Evolutionary conservation across 1,140 invertebrate species (phyloP), one percentile per base, ranked within the genome.

Genomic region (Diachasmimorpha longicaudata): DNA sequence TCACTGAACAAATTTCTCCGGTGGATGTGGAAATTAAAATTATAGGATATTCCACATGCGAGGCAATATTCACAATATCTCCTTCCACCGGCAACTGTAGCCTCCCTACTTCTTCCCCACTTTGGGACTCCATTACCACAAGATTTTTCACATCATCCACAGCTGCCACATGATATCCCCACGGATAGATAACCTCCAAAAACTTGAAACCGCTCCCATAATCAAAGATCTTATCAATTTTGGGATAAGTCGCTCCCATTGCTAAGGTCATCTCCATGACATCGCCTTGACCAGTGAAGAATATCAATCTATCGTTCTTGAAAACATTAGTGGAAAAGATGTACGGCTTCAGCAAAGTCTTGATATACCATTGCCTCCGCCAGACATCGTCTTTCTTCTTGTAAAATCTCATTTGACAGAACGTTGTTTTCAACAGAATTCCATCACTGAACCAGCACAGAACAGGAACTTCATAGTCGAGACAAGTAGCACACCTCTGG

Each of bases 391-490:
- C 70, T 0, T 72, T 21, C 16, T 81, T 81, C 46, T 66, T 67
- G 68, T 81, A 88, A 36, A 79, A 89, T 0, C 81, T 80, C 0
- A 89, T 83, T 39, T 88, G 83, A 66, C 85, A 85, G 36, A 84
- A 86, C 0, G 86, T 84, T 0, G 86, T 87, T 9, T 81, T 83
- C 6, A 87, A 44, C 0, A 88, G 23, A 8, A 89, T 84, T n/a
- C 84, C 85, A 31, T 44, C 78, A 3, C 58, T 73, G 46, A 82
- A 85, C 86, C 86, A 89, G 23, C 79, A 78, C n/a, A 88, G 72
- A 0, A 68, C 31, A 0, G 85, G 77, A 0, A 77, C 23, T 19
- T 86, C 84, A 23, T 81, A 46, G 0, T 85, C 78, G 2, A 16
- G 0, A 55, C 83, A 84, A 8, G 81, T 14, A 8, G 58, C 72